Base-by-base conservation (phyloP, 2,113 vertebrate species). In the Sterrhoptilus dennistouni region DNA sequence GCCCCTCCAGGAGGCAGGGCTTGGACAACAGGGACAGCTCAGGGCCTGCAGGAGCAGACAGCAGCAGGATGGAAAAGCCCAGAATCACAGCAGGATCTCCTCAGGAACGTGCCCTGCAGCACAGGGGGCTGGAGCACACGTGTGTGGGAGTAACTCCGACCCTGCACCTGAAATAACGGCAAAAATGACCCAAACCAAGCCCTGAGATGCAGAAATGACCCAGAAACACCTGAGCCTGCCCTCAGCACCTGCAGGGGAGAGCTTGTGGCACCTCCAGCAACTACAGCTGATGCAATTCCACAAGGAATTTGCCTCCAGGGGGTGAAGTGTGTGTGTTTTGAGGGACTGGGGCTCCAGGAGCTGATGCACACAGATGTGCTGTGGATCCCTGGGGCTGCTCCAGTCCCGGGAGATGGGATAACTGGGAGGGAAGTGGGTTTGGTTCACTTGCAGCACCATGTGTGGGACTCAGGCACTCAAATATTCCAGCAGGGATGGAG, bases 311-410 rank as follows among this genome's bases (percentile, higher is more conserved):
- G 20, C 19, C 70, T 23, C 5, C 59, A 19, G 47, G 53, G n/a
- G 15, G 28, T 16, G 17, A 50, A 38, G 75, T 0, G 8, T 5
- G 24, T 0, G 8, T 8, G 42, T n/a, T 56, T 14, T 5, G 20
- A 53, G 66, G 80, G 56, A 13, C 12, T 5, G 6, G 9, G n/a
- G 33, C 29, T 42, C 10, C 27, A 1, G 7, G 60, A 0, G 12
- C 7, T 3, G 5, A 53, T 8, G 36, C 28, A 28, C 49, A 20
- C 17, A 10, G 28, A 50, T 2, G 63, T 27, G 44, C 3, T 35
- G 49, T 25, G 31, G 68, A 8, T 45, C 10, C 38, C 8, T 3
- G 33, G 29, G 68, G 91, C 53, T 80, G 64, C 57, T 27, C 38
- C 49, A 15, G 33, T 11, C 27, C 72, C 8, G 29, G 60, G 40